These are phyloP conservation scores for Hyles vespertilio DNA, from an alignment of 1,140 invertebrate species.

Conservation along the genomic window DNA sequence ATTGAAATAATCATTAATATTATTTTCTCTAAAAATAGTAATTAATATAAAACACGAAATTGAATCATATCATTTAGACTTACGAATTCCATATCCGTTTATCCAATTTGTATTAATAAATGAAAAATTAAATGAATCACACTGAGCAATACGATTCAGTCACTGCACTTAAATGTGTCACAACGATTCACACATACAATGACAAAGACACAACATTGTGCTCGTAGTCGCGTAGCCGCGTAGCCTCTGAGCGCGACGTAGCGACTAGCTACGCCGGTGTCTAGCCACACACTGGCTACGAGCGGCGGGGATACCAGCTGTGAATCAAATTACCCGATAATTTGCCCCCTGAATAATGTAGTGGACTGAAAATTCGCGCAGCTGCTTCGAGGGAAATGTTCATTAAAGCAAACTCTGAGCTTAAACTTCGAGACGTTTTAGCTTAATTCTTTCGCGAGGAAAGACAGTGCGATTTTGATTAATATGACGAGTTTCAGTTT, in stretches of 20 bases:
- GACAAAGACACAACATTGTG: slow-evolving; percentile 11
- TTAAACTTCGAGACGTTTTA: too few species aligned
- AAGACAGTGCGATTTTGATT: too few species aligned
- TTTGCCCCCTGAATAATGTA: slow-evolving; percentile 17
- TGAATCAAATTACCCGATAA: slow-evolving; percentile 24
- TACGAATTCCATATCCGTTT: too few species aligned
- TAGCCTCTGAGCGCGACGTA: slow-evolving; percentile 17
- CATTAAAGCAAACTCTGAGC: slow-evolving; percentile 2
- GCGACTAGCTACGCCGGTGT: slow-evolving; percentile 10
- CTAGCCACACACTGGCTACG: slow-evolving; percentile 18
- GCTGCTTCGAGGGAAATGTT: slow-evolving; percentile 8
- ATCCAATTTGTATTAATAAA: too few species aligned
- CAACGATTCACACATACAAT: background rate
- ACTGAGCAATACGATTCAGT: slow-evolving; percentile 7
- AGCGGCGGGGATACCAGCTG: slow-evolving; percentile 20
- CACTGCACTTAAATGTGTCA: slow-evolving; percentile 13
- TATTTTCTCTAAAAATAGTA: too few species aligned
- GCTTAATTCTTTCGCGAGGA: too few species aligned
- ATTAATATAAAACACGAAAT: too few species aligned
- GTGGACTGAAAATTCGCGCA: slow-evolving; percentile 14
- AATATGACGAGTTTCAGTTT: too few species aligned
- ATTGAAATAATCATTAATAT: too few species aligned
- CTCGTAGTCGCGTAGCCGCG: slow-evolving; percentile 12
- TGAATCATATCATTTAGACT: too few species aligned
- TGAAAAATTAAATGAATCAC: background rate